Evolutionary conservation across 2,113 vertebrate genomes (phyloP), one percentile per base, ranked within the genome.

Genomic region (Ctenomys sociabilis): DNA sequence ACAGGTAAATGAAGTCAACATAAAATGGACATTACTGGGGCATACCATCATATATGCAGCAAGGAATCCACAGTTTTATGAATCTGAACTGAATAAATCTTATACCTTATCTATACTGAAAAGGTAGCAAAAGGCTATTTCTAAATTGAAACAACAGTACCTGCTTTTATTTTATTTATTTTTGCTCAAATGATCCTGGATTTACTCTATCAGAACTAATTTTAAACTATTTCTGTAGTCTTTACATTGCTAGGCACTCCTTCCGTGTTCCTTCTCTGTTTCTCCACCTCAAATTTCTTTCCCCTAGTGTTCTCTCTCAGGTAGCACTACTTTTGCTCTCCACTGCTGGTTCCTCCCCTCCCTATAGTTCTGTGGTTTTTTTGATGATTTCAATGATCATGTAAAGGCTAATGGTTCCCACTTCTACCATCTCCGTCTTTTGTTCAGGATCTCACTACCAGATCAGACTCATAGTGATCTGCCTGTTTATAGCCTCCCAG

Each of bases 21-120:
- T 66, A 77, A 95, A 90, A 88, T 54, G 57, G 40, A 37, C 54
- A 68, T n/a, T 54, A 61, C 14, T 35, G 19, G 35, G 63, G 32
- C 89, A 6, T n/a, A 37, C 12, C 37, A 70, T 78, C 86, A 52
- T 35, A 49, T 22, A 87, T 59, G 13, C 43, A 93, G 43, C 30
- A 89, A 80, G 43, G 40, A 85, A 88, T 77, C 66, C 49, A n/a
- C 82, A 89, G n/a, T 85, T 93, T 88, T 59, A 91, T 35, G n/a
- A 54, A 61, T 72, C 8, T 52, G 49, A 88, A 61, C 35, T 45
- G 26, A 40, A 61, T 92, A 83, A 89, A 97, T 82, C 54, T 54
- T 26, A 63, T 37, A n/a, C 3, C 26, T 16, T n/a, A 73, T 72
- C 32, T 92, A 78, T 83, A 95, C 43, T 72, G 75, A 13, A 92